phyloP scores from a whole-genome alignment of 2,113 vertebrate genomes.

The Podocnemis expansa region DNA sequence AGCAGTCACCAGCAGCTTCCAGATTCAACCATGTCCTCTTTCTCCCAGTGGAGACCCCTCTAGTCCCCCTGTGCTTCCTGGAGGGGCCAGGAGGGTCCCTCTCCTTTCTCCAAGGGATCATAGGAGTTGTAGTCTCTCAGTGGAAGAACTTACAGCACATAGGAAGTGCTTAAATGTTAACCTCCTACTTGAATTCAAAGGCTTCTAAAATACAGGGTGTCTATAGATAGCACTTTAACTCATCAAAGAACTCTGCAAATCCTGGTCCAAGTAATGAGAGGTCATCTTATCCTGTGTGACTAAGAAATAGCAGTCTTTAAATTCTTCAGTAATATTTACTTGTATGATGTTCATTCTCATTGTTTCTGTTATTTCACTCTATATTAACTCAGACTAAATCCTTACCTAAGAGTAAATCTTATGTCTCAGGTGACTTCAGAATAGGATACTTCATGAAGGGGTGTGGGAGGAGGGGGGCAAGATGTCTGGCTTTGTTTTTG shows the following conservation, averaged over 20 bases:
- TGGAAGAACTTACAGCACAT: no score
- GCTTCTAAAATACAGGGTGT: no score
- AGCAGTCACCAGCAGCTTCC: no score
- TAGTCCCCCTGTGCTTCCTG: no score
- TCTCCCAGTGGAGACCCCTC: no score
- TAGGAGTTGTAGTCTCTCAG: no score
- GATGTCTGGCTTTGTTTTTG: neutral
- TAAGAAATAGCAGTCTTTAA: neutral
- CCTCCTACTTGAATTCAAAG: no score
- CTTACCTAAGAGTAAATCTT: neutral
- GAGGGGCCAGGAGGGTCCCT: no score
- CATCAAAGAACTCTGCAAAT: neutral
- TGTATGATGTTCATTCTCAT: neutral
- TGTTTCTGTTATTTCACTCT: neutral
- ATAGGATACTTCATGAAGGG: neutral
- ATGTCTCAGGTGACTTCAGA: neutral
- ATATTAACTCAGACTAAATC: neutral
- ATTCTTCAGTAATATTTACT: neutral
- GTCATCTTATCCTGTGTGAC: neutral
- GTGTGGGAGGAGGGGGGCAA: no score
- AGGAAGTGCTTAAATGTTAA: no score
- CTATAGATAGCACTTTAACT: neutral
- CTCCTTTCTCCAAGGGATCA: no score
- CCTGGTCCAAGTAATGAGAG: neutral
- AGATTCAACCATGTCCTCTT: no score